These are phyloP conservation scores for Stegana nigrithorax DNA, from an alignment of 2,888 invertebrate species.

Conservation along the genomic window DNA sequence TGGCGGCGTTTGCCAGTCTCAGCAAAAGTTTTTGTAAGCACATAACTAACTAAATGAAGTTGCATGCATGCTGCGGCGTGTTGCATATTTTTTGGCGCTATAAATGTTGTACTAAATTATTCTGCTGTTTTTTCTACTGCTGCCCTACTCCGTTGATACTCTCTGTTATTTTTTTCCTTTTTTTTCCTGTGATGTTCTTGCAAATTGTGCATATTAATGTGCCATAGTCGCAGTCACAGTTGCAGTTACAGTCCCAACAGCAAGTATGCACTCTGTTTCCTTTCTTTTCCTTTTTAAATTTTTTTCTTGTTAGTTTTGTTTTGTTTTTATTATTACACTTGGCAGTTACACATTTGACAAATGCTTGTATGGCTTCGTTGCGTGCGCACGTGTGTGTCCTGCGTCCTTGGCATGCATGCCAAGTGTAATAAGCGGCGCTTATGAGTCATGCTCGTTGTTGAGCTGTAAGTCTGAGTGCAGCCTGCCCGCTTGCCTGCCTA, in stretches of 20 bases:
- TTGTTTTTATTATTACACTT: too few species aligned
- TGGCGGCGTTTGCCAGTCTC: too few species aligned
- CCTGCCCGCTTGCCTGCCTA: too few species aligned
- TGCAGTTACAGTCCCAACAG: not conserved
- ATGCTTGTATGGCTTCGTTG: too few species aligned
- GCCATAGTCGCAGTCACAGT: conserved; percentile 20
- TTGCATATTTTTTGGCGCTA: conserved; percentile 2
- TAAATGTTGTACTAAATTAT: not conserved
- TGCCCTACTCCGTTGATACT: too few species aligned
- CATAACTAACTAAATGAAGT: conserved; percentile 6
- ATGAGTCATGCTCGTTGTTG: not conserved
- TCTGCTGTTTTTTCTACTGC: not conserved
- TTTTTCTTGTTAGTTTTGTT: too few species aligned
- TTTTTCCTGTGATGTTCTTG: conserved; percentile 21
- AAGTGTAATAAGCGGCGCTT: not conserved
- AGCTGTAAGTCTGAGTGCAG: too few species aligned
- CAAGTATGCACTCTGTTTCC: not conserved
- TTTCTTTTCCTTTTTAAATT: too few species aligned
- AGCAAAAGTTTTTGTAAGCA: not conserved
- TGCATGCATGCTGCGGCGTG: not conserved
- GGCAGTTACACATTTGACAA: too few species aligned
- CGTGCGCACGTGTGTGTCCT: not conserved
- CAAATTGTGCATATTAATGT: conserved; percentile 44
- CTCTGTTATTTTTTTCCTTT: conserved; percentile 8
- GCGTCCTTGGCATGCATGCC: not conserved